Conservation (phyloP, 2,113 vertebrate species). For the Cololabis saira region DNA sequence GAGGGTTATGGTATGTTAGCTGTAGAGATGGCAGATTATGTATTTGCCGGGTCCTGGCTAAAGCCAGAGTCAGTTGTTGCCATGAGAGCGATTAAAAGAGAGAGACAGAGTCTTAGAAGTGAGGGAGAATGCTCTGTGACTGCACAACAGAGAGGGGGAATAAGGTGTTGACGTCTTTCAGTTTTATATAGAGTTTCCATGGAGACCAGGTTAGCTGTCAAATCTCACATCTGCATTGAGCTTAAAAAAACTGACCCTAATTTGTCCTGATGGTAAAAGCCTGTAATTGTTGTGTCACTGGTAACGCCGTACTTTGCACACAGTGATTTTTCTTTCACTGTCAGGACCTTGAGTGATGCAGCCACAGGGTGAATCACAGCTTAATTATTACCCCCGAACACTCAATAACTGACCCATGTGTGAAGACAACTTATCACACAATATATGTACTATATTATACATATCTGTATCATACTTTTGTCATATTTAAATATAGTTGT, state of each 20-base stretch:
- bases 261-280: slow-evolving; percentile 39
- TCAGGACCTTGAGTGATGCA: too few species aligned
- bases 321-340: background rate
- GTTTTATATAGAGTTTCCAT: slow-evolving; percentile 45
- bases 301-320: slow-evolving; percentile 16
- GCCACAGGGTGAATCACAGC: too few species aligned
- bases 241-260: slow-evolving; percentile 48
- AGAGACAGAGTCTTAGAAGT: slow-evolving; percentile 8
- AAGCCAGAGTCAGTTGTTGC: slow-evolving; percentile 57
- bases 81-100: slow-evolving; percentile 59
- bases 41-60: slow-evolving; percentile 58
- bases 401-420: too few species aligned
- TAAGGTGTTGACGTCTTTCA: slow-evolving; percentile 48
- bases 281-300: slow-evolving; percentile 27
- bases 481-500: too few species aligned
- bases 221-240: slow-evolving; percentile 15
- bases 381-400: too few species aligned
- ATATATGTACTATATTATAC: too few species aligned
- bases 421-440: too few species aligned
- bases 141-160: slow-evolving; percentile 36
- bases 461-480: too few species aligned
- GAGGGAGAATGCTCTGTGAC: slow-evolving; percentile 43
- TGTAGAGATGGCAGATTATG: slow-evolving; percentile 71
- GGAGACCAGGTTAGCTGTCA: slow-evolving; percentile 29
- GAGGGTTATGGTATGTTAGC: slow-evolving; percentile 41